phyloP scores from a whole-genome alignment of 2,797 vertebrate genomes.

The Podarcis lilfordi region DNA sequence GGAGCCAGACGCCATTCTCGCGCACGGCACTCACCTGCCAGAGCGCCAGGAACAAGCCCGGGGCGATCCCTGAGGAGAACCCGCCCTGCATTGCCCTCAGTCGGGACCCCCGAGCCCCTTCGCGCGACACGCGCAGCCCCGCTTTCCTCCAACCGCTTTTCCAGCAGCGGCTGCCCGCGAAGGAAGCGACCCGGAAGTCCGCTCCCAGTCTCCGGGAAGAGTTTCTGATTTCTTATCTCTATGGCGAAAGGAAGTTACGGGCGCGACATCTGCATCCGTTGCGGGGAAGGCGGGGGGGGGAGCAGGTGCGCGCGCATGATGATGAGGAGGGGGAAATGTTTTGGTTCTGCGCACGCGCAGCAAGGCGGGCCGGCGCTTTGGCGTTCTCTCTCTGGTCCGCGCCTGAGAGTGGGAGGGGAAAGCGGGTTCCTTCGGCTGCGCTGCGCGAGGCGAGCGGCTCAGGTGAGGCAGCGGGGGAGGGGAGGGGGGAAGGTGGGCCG shows the following conservation, averaged over 20 bases:
- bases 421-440: not conserved
- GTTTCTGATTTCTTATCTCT: not conserved
- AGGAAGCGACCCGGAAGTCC: not conserved
- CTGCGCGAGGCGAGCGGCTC: not conserved
- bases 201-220: not conserved
- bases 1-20: too few species aligned
- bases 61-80: too few species aligned
- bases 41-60: too few species aligned
- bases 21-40: too few species aligned
- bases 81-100: too few species aligned
- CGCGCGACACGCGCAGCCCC: too few species aligned
- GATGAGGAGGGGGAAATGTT: too few species aligned
- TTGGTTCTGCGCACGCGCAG: not conserved
- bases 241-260: not conserved
- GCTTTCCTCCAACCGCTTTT: not conserved
- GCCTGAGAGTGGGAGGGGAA: not conserved
- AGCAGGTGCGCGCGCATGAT: too few species aligned
- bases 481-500: not conserved
- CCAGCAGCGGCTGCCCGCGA: not conserved
- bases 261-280: not conserved
- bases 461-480: not conserved
- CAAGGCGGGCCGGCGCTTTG: not conserved
- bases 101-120: too few species aligned
- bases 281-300: too few species aligned
- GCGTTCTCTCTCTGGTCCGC: not conserved